Conservation (phyloP, 2,113 vertebrate genomes). For the Pluvialis apricaria region DNA sequence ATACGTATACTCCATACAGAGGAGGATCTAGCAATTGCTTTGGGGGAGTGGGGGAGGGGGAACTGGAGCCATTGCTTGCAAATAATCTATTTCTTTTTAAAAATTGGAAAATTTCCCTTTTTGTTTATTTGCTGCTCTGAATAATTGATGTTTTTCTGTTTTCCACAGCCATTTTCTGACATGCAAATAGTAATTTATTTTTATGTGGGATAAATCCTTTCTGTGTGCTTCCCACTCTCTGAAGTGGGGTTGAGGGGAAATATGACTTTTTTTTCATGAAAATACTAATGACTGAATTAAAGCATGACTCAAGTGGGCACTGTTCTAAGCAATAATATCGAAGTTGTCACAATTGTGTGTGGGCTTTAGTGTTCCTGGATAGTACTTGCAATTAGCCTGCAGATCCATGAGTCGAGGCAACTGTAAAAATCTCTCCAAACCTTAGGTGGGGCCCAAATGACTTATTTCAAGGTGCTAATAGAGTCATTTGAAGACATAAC, state of each 20-base stretch:
- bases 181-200: conserved; percentile 22
- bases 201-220: conserved; percentile 28
- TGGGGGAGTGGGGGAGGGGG: neutral
- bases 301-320: neutral
- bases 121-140: conserved; percentile 3
- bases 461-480: neutral
- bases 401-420: conserved; percentile 2
- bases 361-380: conserved; percentile 17
- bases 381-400: neutral
- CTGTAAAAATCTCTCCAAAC: neutral
- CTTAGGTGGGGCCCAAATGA: neutral
- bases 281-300: conserved; percentile 1
- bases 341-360: neutral
- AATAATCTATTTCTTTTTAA: conserved; percentile 13
- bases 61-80: neutral
- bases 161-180: conserved; percentile 4
- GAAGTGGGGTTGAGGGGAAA: neutral
- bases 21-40: neutral
- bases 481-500: neutral
- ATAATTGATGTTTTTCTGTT: conserved; percentile 25
- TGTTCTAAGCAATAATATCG: neutral
- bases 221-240: neutral
- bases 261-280: neutral
- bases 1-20: neutral
- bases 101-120: neutral